phyloP scores from a whole-genome alignment of 2,888 invertebrate genomes.

The Metopia argyrocephala region DNA sequence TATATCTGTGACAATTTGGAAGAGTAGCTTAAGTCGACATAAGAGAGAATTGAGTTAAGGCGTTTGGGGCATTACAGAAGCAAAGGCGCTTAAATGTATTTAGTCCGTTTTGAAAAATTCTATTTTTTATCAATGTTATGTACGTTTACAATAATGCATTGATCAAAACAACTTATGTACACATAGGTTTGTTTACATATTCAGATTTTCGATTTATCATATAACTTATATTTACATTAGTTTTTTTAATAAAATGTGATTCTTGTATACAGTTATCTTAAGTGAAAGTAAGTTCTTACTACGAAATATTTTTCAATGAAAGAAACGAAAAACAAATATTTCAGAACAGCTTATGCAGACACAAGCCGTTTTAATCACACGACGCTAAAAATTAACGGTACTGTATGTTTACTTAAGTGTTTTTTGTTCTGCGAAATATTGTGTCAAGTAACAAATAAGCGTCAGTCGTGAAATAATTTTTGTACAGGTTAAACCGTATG shows the following conservation, averaged over 20 bases:
- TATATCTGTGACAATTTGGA: too few species aligned
- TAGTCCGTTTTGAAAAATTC: too few species aligned
- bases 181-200: too few species aligned
- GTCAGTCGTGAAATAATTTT: conserved; percentile 21
- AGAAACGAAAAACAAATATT: conserved; percentile 19
- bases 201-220: too few species aligned
- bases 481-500: conserved; percentile 7
- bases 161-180: too few species aligned
- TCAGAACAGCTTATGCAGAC: conserved; percentile 19
- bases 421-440: conserved; percentile 17
- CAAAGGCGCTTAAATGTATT: too few species aligned
- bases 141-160: too few species aligned
- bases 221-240: neutral
- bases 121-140: too few species aligned
- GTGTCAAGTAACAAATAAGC: conserved; percentile 17
- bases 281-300: neutral
- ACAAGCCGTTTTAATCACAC: conserved; percentile 6
- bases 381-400: conserved; percentile 16
- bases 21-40: too few species aligned
- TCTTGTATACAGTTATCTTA: conserved; percentile 1
- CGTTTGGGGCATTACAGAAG: too few species aligned
- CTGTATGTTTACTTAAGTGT: conserved; percentile 27
- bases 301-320: neutral
- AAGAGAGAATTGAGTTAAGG: too few species aligned
- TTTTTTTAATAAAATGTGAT: too few species aligned